Base-by-base conservation (phyloP, 2,888 invertebrate species). In the Mylabris sibirica region DNA sequence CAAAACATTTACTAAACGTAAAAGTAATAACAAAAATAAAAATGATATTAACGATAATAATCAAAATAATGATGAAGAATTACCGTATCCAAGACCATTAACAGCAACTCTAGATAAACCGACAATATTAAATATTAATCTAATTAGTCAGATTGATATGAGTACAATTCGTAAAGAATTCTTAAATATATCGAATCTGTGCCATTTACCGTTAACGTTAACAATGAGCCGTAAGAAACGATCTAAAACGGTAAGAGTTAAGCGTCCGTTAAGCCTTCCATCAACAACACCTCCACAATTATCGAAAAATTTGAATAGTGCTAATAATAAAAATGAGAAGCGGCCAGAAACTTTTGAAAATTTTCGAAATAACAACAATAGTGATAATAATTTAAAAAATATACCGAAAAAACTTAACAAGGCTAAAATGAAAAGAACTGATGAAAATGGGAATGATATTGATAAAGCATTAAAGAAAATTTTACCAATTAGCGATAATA, bases 81-180 rank as follows among this genome's bases (percentile, higher is more conserved):
- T 49, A 49, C 20, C 20, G 17, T 74, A 75, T 4, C 71, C 72
- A n/a, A 78, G 89, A 12, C 89, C 89, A 0, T 80, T 86, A 62
- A 90, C 89, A 0, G 89, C 89, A 1, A 88, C 88, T 14, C 80
- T 90, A 65, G 88, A 88, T 57, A 85, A 85, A 59, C 89, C 89
- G 0, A 84, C 85, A 49, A 82, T 89, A 4, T 80, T 89, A 64
- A 86, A 89, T 76, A 86, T 87, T 1, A 81, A 84, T 53, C 82
- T 88, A 30, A 82, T 87, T 41, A 84, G 86, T 17, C 87, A 87
- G 75, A 83, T 89, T 38, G 89, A 89, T 78, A 89, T 89, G 89
- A 88, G 89, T 0, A 78, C 86, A 63, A 81, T 89, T 35, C 85
- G 87, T 61, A 87, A 88, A 75, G 88, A 88, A 74, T 84, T 87